Evolutionary conservation across 2,113 vertebrate species (phyloP).

Genomic region (Crotalus tigris): DNA sequence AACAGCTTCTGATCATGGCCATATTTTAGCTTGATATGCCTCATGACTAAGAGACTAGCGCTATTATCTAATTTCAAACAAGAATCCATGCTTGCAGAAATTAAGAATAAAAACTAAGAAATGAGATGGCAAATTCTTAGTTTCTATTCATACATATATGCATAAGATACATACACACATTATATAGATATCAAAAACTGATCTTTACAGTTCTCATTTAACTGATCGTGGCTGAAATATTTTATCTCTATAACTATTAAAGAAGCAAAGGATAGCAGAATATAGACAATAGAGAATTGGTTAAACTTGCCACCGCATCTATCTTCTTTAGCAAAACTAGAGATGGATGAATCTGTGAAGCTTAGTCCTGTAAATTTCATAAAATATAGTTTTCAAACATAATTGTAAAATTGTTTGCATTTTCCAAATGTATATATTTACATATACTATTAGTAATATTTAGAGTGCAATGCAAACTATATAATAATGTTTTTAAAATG

Average conservation of each 20-base stretch:
- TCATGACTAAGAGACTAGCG: not conserved
- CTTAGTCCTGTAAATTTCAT: not conserved
- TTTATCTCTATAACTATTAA: not conserved
- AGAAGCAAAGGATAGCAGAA: not conserved
- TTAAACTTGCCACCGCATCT: not conserved
- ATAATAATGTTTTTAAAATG: not conserved
- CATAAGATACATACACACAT: not conserved
- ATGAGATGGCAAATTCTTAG: not conserved
- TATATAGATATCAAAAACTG: not conserved
- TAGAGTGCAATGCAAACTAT: not conserved
- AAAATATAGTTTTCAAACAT: not conserved
- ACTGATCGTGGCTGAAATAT: not conserved
- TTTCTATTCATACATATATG: not conserved
- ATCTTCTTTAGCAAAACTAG: not conserved
- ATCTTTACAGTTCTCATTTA: not conserved
- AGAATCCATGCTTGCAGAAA: not conserved
- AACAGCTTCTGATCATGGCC: slow-evolving; percentile 16
- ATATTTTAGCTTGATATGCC: not conserved
- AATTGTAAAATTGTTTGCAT: not conserved
- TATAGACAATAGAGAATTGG: not conserved
- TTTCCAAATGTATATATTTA: not conserved
- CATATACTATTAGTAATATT: not conserved
- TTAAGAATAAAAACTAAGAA: not conserved
- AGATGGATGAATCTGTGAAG: not conserved
- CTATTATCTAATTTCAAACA: slow-evolving; percentile 21